phyloP scores from a whole-genome alignment of 2,888 invertebrate genomes.

The Synergus laeviventris region DNA sequence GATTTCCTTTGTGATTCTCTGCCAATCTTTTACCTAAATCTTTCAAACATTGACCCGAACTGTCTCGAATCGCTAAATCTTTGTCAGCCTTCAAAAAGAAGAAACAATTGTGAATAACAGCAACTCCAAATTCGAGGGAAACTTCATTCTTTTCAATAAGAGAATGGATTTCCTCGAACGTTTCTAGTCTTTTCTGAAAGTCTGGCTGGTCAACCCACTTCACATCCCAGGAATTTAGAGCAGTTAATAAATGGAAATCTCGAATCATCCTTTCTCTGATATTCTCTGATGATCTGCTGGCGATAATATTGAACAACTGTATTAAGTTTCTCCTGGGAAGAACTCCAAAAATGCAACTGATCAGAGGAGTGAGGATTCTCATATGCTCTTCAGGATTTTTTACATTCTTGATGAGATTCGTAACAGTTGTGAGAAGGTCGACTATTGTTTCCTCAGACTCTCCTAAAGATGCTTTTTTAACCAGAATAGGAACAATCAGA shows the following conservation, averaged over 20 bases:
- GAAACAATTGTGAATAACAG: conserved; percentile 90
- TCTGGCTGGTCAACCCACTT: conserved; percentile 97
- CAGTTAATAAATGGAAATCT: conserved; percentile 79
- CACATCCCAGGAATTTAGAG: conserved; percentile 92
- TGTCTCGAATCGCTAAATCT: conserved; percentile 90
- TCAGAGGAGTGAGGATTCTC: conserved; percentile 84
- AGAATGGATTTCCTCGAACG: conserved; percentile 83
- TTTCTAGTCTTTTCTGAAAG: conserved; percentile 87
- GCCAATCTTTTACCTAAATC: conserved; percentile 82
- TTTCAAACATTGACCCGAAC: conserved; percentile 85
- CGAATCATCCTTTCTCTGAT: conserved; percentile 75
- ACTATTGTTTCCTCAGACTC: conserved; percentile 83
- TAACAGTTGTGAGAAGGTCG: conserved; percentile 84
- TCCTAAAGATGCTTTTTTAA: conserved; percentile 80
- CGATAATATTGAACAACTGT: conserved; percentile 80
- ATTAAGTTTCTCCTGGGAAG: conserved; percentile 84
- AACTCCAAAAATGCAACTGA: conserved; percentile 82
- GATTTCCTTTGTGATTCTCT: conserved; percentile 77
- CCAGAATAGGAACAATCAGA: conserved; percentile 84
- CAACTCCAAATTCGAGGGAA: conserved; percentile 81
- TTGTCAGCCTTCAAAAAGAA: conserved; percentile 86
- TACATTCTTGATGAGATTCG: conserved; percentile 85
- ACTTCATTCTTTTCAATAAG: conserved; percentile 75
- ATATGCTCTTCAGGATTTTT: conserved; percentile 82
- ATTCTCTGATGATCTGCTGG: conserved; percentile 74